Conservation (phyloP, 2,797 vertebrate genomes). For the Moxostoma hubbsi region DNA sequence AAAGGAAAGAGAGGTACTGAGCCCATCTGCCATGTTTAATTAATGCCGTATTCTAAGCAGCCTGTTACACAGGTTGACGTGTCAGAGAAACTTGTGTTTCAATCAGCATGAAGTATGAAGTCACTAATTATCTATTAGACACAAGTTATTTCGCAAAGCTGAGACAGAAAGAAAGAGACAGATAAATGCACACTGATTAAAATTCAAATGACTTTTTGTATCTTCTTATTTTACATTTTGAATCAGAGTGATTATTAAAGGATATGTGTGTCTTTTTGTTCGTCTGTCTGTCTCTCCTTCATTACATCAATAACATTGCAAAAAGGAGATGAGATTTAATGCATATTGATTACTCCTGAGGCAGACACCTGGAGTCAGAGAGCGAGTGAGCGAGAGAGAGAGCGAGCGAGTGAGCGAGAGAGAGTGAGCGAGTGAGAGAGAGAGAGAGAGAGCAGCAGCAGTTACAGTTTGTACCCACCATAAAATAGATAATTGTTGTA, state of each 20-base stretch:
- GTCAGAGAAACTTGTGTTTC: slow-evolving; percentile 64
- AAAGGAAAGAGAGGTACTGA: slow-evolving; percentile 66
- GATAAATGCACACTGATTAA: slow-evolving; percentile 28
- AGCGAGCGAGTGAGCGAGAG: too few relatives aligned
- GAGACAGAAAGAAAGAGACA: slow-evolving; percentile 47
- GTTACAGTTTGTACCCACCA: slow-evolving; percentile 78
- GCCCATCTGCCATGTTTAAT: slow-evolving; percentile 76
- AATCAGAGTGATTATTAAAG: slow-evolving; percentile 67
- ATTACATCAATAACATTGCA: slow-evolving; percentile 73
- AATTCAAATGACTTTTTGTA: slow-evolving; percentile 53
- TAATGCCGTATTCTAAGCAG: slow-evolving; percentile 63
- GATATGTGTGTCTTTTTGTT: slow-evolving; percentile 66
- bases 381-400: slow-evolving; percentile 26
- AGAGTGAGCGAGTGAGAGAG: too few relatives aligned
- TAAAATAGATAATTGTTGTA: slow-evolving; percentile 74
- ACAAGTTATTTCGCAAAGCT: slow-evolving; percentile 59
- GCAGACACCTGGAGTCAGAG: slow-evolving; percentile 70
- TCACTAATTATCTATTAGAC: slow-evolving; percentile 62
- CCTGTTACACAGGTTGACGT: slow-evolving; percentile 59
- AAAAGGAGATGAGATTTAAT: slow-evolving; percentile 80
- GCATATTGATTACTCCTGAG: slow-evolving; percentile 85
- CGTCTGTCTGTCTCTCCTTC: slow-evolving; percentile 61
- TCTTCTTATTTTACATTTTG: slow-evolving; percentile 51
- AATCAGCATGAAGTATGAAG: slow-evolving; percentile 63
- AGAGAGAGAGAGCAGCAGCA: slow-evolving; percentile 49